Evolutionary conservation across 2,888 invertebrate genomes (phyloP).

Genomic region (Archips xylosteana): DNA sequence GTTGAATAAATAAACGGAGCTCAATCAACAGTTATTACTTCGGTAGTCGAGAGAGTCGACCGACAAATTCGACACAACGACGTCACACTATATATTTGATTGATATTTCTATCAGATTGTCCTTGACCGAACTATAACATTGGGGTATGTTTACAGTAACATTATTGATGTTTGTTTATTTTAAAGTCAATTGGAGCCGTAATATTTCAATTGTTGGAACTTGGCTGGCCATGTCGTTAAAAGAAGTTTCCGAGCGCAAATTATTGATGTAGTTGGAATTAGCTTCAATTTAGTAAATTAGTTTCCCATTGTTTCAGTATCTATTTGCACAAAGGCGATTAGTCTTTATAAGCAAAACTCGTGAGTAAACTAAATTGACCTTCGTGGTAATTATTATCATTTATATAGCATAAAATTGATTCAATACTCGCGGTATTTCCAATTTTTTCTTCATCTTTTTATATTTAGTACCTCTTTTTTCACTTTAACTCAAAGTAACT

Average conservation of each 20-base stretch:
- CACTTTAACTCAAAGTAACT: too few species aligned
- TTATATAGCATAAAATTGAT: background rate
- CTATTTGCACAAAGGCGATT: conserved; percentile 13
- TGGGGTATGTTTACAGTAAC: background rate
- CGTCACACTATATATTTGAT: conserved; percentile 29
- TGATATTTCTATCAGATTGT: conserved; percentile 26
- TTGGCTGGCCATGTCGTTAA: conserved; percentile 1
- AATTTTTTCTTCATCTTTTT: background rate
- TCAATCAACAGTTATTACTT: conserved; percentile 47
- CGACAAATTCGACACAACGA: conserved; percentile 4
- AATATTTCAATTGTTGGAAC: background rate
- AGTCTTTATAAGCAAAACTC: conserved; percentile 1
- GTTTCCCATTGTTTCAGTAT: conserved; percentile 28
- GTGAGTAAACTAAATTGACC: background rate
- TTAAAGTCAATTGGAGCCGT: background rate
- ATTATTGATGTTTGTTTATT: conserved; percentile 18
- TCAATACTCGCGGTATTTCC: background rate
- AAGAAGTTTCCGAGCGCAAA: conserved; percentile 11
- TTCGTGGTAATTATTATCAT: background rate
- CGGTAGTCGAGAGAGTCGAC: conserved; percentile 9
- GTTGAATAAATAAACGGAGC: conserved; percentile 55
- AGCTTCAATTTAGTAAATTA: conserved; percentile 25
- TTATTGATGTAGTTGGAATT: conserved; percentile 14
- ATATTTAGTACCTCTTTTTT: too few species aligned
- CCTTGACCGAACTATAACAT: conserved; percentile 33